Evolutionary conservation across 2,797 vertebrate genomes (phyloP).

Genomic region (Echeneis naucrates): DNA sequence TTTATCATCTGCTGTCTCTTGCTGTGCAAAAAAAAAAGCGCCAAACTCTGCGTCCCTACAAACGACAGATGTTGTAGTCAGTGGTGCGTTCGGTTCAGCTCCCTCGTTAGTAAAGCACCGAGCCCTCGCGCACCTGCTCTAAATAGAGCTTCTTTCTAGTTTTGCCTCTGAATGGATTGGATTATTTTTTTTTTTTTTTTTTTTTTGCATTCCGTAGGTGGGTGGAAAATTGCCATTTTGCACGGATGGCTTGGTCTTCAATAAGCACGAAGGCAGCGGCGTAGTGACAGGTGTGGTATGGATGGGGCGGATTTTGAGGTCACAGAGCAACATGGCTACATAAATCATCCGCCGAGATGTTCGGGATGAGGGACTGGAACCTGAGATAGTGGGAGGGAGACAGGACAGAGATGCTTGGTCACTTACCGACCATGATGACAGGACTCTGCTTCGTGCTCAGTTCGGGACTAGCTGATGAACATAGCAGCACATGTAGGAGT

Average conservation of each 20-base stretch:
- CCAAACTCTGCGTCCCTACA: slow-evolving; percentile 46
- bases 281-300: slow-evolving; percentile 77
- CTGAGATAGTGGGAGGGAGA: slow-evolving; percentile 30
- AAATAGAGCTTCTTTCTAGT: slow-evolving; percentile 52
- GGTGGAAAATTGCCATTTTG: slow-evolving; percentile 76
- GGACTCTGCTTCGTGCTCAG: background rate
- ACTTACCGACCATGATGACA: background rate
- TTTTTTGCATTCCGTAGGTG: slow-evolving; percentile 64
- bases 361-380: slow-evolving; percentile 55
- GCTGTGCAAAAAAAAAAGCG: slow-evolving; percentile 47
- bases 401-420: slow-evolving; percentile 3
- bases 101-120: slow-evolving; percentile 74
- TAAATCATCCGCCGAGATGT: slow-evolving; percentile 71
- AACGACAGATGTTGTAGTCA: slow-evolving; percentile 81
- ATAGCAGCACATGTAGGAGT: background rate
- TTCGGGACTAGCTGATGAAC: background rate
- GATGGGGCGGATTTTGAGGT: slow-evolving; percentile 76
- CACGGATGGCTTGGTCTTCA: slow-evolving; percentile 74
- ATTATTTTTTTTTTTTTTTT: slow-evolving; percentile 16
- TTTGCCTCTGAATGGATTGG: slow-evolving; percentile 55
- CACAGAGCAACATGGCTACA: slow-evolving; percentile 65
- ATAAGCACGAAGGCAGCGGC: slow-evolving; percentile 65
- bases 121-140: slow-evolving; percentile 77
- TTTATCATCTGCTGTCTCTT: slow-evolving; percentile 63
- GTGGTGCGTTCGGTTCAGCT: slow-evolving; percentile 73